These are phyloP conservation scores for Teleogryllus oceanicus DNA, from an alignment of 2,888 invertebrate species.

Conservation along the genomic window DNA sequence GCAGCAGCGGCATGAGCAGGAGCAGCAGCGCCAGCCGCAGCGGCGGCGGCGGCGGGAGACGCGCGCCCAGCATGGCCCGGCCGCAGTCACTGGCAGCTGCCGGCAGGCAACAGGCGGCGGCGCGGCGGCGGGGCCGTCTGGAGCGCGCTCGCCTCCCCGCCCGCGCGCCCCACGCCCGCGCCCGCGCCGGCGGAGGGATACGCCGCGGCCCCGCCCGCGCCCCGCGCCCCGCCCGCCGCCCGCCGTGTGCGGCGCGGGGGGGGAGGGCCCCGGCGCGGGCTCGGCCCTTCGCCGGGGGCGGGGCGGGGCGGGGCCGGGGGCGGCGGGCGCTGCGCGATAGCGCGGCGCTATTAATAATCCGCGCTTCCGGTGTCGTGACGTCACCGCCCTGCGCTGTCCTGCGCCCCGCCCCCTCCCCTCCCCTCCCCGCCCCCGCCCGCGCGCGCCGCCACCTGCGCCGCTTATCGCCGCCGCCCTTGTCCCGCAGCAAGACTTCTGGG, in stretches of 20 bases:
- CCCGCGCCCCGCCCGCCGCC: not conserved
- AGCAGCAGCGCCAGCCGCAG: conserved; percentile 1
- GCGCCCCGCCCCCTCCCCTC: not conserved
- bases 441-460: not conserved
- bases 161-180: not conserved
- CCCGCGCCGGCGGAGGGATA: conserved; percentile 18
- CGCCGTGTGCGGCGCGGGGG: conserved; percentile 47
- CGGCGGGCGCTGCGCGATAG: conserved; percentile 49
- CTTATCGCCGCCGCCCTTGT: not conserved
- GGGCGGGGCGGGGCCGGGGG: conserved; percentile 53
- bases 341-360: conserved; percentile 50
- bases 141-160: not conserved
- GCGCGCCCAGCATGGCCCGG: conserved; percentile 22
- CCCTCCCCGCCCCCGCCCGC: not conserved
- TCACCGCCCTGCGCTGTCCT: not conserved
- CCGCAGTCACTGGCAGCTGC: conserved; percentile 25
- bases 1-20: conserved; percentile 19
- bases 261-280: too few species aligned
- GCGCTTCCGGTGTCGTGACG: not conserved
- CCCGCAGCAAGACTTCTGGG: not conserved
- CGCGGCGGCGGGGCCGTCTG: conserved; percentile 23
- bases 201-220: not conserved
- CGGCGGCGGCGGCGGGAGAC: conserved; percentile 5
- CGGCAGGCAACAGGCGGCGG: not conserved
- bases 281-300: conserved; percentile 33